phyloP scores from a whole-genome alignment of 2,113 vertebrate species.

The Gymnobelideus leadbeateri region DNA sequence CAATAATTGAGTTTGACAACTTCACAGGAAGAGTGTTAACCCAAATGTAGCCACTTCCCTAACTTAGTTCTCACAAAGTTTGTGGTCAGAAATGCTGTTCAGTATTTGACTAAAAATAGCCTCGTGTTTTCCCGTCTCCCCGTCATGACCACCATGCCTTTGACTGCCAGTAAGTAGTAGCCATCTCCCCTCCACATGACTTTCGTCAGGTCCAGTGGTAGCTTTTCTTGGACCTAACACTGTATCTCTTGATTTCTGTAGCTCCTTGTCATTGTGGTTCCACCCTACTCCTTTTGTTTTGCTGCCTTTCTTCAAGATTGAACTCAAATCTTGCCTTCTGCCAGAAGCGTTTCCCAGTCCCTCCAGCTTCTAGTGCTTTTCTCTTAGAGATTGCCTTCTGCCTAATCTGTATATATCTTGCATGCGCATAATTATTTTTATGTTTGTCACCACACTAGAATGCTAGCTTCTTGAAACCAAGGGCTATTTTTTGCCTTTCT shows the following conservation, averaged over 20 bases:
- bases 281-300: neutral
- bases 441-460: neutral
- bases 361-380: neutral
- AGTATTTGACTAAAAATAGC: neutral
- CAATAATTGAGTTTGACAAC: neutral
- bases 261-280: neutral
- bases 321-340: neutral
- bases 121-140: neutral
- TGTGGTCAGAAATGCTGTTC: neutral
- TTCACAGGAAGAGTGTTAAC: neutral
- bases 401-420: neutral
- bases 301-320: neutral
- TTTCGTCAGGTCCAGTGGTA: neutral
- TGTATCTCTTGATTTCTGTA: neutral
- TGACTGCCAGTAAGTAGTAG: neutral
- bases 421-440: neutral
- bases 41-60: neutral
- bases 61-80: neutral
- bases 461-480: neutral
- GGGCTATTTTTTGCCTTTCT: neutral
- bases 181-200: neutral
- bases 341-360: neutral
- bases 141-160: neutral
- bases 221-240: neutral
- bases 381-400: neutral